phyloP scores from a whole-genome alignment of 2,113 vertebrate genomes.

The Phylloscopus trochiloides region DNA sequence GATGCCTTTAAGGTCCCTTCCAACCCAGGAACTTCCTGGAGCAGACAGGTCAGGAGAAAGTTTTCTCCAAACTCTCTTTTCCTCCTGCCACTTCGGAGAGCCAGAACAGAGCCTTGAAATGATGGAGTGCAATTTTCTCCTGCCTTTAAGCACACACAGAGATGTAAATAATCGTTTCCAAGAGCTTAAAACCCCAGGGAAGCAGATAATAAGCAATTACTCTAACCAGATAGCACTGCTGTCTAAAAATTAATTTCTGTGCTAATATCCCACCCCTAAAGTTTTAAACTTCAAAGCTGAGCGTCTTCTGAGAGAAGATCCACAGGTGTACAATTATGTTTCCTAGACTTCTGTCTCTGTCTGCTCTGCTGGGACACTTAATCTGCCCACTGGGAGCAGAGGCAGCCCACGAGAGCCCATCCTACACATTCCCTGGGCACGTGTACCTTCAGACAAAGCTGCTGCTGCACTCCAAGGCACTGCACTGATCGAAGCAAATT shows the following conservation, averaged over 20 bases:
- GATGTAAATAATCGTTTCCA: constrained; percentile 40
- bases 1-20: background rate
- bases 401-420: background rate
- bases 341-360: background rate
- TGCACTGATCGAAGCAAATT: background rate
- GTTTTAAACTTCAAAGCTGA: constrained; percentile 49
- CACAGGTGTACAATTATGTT: constrained; percentile 6
- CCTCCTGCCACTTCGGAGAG: background rate
- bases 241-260: constrained; percentile 60
- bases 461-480: background rate
- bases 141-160: background rate
- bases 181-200: constrained; percentile 48
- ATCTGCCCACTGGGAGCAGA: background rate
- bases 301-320: background rate
- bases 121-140: background rate
- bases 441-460: background rate
- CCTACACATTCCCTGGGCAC: background rate
- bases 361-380: background rate
- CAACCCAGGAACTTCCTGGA: background rate
- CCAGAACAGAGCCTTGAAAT: background rate
- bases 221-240: constrained; percentile 56
- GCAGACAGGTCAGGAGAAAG: background rate
- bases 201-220: constrained; percentile 64
- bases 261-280: constrained; percentile 37
- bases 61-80: background rate